Percentiles rank a stretch among this genome's conserved stretches.
phyloP scores from a whole-genome alignment of 1,140 invertebrate species.

The Homalodisca vitripennis region DNA sequence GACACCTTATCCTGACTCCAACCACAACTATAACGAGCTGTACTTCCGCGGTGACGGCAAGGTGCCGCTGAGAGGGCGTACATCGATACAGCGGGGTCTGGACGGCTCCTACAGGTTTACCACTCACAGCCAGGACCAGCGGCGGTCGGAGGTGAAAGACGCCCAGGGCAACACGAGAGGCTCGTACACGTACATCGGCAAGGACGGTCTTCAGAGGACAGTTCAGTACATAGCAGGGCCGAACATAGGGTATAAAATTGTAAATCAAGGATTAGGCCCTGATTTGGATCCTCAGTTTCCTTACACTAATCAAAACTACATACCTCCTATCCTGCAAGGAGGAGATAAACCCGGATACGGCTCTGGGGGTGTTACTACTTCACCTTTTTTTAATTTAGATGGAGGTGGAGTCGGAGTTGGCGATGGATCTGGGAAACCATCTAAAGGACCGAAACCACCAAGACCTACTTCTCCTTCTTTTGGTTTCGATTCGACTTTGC shows the following conservation, averaged over 20 bases:
- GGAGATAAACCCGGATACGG: neutral
- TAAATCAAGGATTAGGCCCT: conserved; percentile 59
- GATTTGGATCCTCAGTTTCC: conserved; percentile 45
- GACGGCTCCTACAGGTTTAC: conserved; percentile 67
- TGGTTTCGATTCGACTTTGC: neutral
- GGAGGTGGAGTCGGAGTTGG: neutral
- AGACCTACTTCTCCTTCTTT: neutral
- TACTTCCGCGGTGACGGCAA: conserved; percentile 51
- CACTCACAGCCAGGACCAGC: conserved; percentile 66
- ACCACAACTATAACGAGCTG: conserved; percentile 42
- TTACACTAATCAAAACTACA: conserved; percentile 32
- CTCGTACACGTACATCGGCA: conserved; percentile 71
- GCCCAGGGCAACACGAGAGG: conserved; percentile 64
- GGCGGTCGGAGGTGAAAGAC: conserved; percentile 67
- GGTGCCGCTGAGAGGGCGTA: conserved; percentile 55
- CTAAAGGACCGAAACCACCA: neutral
- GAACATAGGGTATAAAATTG: conserved; percentile 68
- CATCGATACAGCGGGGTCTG: conserved; percentile 58
- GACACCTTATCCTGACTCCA: conserved; percentile 63
- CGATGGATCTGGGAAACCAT: neutral
- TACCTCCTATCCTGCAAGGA: conserved; percentile 1
- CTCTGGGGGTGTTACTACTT: neutral
- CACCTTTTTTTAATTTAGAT: neutral
- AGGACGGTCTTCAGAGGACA: conserved; percentile 67
- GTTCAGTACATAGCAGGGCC: conserved; percentile 73